These are phyloP conservation scores for Elymnias hypermnestra DNA, from an alignment of 1,140 invertebrate species.

Conservation along the genomic window DNA sequence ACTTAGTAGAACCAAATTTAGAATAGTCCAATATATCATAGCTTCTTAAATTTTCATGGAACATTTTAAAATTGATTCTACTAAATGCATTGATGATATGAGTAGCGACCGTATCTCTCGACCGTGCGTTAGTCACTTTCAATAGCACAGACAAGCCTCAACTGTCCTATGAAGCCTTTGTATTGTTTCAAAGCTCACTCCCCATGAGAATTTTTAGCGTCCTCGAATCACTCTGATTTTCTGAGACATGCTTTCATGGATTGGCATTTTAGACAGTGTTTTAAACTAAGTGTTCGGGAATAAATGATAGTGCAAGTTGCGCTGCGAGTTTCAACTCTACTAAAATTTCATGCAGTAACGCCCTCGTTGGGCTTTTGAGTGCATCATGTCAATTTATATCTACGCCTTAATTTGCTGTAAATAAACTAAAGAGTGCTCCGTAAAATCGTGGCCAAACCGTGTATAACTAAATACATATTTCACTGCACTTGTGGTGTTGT, in stretches of 20 bases:
- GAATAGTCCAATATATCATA: slow-evolving; percentile 13
- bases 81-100: slow-evolving; percentile 51
- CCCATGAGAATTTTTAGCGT: slow-evolving; percentile 41
- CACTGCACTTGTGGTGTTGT: slow-evolving; percentile 26
- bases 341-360: slow-evolving; percentile 63
- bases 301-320: slow-evolving; percentile 64
- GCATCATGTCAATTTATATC: slow-evolving; percentile 63
- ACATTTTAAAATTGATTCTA: slow-evolving; percentile 42
- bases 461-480: slow-evolving; percentile 9
- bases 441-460: slow-evolving; percentile 19
- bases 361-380: slow-evolving; percentile 61
- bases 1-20: slow-evolving; percentile 43
- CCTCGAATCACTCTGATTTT: slow-evolving; percentile 55
- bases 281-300: slow-evolving; percentile 59
- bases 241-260: slow-evolving; percentile 76
- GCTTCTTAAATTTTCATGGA: too few relatives aligned
- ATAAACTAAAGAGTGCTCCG: slow-evolving; percentile 28
- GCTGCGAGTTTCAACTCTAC: slow-evolving; percentile 65
- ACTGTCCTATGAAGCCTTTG: slow-evolving; percentile 67
- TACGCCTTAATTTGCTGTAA: slow-evolving; percentile 9
- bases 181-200: slow-evolving; percentile 53
- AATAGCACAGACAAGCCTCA: slow-evolving; percentile 65
- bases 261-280: slow-evolving; percentile 39
- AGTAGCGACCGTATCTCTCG: slow-evolving; percentile 44
- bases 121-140: slow-evolving; percentile 62